A percentile compares a stretch with the other conserved stretches of the same genome.
phyloP scores from a whole-genome alignment of 2,888 invertebrate species.

The Plebejus melissa region DNA sequence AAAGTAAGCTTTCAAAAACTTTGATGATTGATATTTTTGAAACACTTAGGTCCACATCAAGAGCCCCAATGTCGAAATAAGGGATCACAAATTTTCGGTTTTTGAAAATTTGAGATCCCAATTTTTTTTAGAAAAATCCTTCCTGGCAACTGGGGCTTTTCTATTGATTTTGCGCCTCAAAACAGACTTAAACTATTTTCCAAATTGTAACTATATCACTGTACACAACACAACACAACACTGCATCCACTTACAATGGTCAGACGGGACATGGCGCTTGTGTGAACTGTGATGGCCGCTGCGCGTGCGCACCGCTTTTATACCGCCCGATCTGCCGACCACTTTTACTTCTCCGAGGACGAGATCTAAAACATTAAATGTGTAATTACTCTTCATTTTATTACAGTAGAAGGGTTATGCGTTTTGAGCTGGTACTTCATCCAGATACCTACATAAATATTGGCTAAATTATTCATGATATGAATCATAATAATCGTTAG shows the following conservation, averaged over 20 bases:
- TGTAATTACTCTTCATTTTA: conserved; percentile 14
- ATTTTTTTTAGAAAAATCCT: neutral
- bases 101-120: neutral
- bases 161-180: too few relatives aligned
- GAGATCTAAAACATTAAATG: conserved; percentile 41
- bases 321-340: conserved; percentile 61
- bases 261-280: conserved; percentile 70
- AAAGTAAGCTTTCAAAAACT: neutral
- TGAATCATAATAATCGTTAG: too few relatives aligned
- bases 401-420: neutral
- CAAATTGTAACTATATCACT: conserved; percentile 9
- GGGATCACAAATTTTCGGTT: neutral
- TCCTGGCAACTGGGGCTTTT: neutral
- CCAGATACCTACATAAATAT: too few relatives aligned
- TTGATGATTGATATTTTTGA: too few relatives aligned
- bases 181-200: neutral
- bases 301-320: conserved; percentile 56
- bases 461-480: too few relatives aligned
- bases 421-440: neutral
- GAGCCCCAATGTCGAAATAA: too few relatives aligned
- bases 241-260: conserved; percentile 76
- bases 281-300: conserved; percentile 51
- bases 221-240: conserved; percentile 40
- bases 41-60: too few relatives aligned
- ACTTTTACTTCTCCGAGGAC: conserved; percentile 66